Conservation (phyloP, 2,797 vertebrate species). For the Acanthurus tractus region DNA sequence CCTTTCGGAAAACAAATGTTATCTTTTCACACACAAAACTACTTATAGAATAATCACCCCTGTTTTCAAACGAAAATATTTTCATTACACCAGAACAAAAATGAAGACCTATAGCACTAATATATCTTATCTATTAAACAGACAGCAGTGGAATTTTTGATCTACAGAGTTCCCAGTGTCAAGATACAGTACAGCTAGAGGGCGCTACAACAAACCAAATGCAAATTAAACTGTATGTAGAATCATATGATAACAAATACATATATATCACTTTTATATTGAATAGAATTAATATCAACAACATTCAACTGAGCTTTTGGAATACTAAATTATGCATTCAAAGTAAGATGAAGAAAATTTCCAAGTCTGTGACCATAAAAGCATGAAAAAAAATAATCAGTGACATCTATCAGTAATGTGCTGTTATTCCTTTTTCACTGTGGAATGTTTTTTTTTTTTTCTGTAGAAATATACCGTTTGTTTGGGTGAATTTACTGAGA, state of each 20-base stretch:
- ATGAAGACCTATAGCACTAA: conserved; percentile 69
- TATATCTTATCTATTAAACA: conserved; percentile 72
- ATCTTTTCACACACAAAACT: conserved; percentile 66
- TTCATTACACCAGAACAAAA: conserved; percentile 72
- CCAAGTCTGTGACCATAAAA: conserved; percentile 55
- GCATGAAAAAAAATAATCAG: conserved; percentile 52
- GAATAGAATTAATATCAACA: conserved; percentile 78
- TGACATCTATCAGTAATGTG: conserved; percentile 64
- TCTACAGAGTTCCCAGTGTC: conserved; percentile 82
- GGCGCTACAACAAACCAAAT: conserved; percentile 78
- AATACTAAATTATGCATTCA: conserved; percentile 74
- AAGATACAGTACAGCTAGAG: conserved; percentile 82
- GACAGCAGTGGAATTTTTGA: conserved; percentile 78
- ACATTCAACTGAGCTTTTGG: conserved; percentile 75
- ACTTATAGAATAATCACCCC: conserved; percentile 62
- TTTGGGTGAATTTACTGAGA: conserved; percentile 52
- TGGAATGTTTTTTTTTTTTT: conserved; percentile 67
- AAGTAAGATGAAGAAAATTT: conserved; percentile 67
- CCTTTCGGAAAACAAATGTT: conserved; percentile 51
- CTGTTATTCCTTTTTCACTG: conserved; percentile 41
- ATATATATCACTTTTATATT: conserved; percentile 75
- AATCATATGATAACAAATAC: conserved; percentile 70
- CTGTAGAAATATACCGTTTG: conserved; percentile 51
- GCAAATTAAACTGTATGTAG: conserved; percentile 70
- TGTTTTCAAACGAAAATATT: conserved; percentile 63